phyloP scores from a whole-genome alignment of 1,140 invertebrate genomes.

The Caenorhabditis briggsae region DNA sequence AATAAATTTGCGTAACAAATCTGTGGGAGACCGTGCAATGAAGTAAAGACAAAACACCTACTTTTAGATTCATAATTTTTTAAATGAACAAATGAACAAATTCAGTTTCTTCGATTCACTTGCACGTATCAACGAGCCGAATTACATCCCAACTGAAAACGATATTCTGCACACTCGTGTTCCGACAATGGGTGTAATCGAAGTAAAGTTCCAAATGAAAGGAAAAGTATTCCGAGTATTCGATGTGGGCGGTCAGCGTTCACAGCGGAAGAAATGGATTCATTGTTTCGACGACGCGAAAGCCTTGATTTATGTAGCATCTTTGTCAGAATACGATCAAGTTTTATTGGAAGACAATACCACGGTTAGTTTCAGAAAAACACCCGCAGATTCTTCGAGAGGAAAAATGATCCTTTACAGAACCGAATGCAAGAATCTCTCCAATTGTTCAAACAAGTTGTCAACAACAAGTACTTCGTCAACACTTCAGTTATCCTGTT shows the following conservation, averaged over 20 bases:
- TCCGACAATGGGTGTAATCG: constrained; percentile 64
- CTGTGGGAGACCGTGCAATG: too few relatives aligned
- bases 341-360: constrained; percentile 78
- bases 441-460: constrained; percentile 79
- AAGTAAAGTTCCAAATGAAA: constrained; percentile 64
- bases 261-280: constrained; percentile 81
- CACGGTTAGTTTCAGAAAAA: constrained; percentile 66
- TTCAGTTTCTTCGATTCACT: constrained; percentile 66
- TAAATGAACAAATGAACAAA: neutral
- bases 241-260: constrained; percentile 80
- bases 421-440: constrained; percentile 79
- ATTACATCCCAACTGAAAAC: constrained; percentile 64
- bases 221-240: constrained; percentile 74
- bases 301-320: constrained; percentile 70
- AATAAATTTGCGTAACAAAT: too few relatives aligned
- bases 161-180: constrained; percentile 65
- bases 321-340: constrained; percentile 79
- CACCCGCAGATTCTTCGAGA: neutral
- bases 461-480: constrained; percentile 79
- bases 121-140: constrained; percentile 50
- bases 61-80: too few relatives aligned
- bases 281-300: constrained; percentile 79
- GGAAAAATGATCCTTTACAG: constrained; percentile 71
- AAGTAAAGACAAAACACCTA: too few relatives aligned
- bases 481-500: constrained; percentile 78